Evolutionary conservation across 2,113 vertebrate genomes (phyloP).

Genomic region (Peromyscus californicus): DNA sequence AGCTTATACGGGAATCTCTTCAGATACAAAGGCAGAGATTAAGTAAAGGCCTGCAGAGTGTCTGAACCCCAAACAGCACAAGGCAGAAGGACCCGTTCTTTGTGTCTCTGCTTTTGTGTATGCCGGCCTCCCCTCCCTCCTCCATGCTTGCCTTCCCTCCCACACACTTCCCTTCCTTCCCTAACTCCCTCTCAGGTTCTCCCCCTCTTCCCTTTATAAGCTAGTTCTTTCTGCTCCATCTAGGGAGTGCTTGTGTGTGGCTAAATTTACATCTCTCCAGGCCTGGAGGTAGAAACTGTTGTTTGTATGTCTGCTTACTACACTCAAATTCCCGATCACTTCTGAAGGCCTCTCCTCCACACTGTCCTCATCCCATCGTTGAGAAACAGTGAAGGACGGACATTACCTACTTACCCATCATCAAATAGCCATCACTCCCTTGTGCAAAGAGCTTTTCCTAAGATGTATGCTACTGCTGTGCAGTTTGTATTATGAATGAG

Average conservation of each 20-base stretch:
- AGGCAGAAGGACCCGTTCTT: not conserved
- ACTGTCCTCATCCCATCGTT: not conserved
- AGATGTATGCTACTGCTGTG: not conserved
- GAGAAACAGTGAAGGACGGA: not conserved
- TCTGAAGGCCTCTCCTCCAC: not conserved
- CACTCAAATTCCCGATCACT: not conserved
- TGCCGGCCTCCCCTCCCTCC: not conserved
- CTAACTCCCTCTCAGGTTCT: no score
- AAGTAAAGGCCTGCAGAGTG: conserved; percentile 8
- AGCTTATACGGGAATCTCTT: not conserved
- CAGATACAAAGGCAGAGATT: not conserved
- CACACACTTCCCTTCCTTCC: not conserved
- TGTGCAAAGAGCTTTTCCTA: conserved; percentile 17
- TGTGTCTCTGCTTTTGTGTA: not conserved
- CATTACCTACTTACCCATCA: not conserved
- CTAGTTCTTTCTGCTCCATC: conserved; percentile 19
- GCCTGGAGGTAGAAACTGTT: not conserved
- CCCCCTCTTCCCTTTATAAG: not conserved
- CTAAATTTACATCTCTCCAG: not conserved
- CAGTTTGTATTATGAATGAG: not conserved
- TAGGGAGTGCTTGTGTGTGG: not conserved
- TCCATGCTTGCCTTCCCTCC: not conserved
- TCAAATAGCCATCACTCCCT: conserved; percentile 17
- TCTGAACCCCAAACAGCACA: not conserved
- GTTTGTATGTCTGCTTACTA: not conserved